Base-by-base conservation (phyloP, 2,797 vertebrate species). In the Platyrinchus mystaceus region DNA sequence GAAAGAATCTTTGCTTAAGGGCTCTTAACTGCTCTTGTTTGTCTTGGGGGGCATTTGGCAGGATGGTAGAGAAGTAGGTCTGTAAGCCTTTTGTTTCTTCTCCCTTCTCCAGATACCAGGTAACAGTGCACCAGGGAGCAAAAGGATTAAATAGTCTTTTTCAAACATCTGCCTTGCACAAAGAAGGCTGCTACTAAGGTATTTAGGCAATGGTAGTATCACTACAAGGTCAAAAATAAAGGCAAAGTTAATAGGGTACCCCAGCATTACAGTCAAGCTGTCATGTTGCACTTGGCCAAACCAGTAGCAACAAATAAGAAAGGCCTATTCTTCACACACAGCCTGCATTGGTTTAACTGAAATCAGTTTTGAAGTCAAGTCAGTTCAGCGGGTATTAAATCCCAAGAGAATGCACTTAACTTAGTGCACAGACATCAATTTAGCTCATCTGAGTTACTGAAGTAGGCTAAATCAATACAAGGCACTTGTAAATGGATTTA, bases 401-500 rank as follows among this genome's bases (percentile, higher is more conserved):
- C 79, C 59, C 89, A 67, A 63, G 73, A 39, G 84, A 85, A 86
- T 13, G 70, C 30, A 52, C 28, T 86, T 87, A 89, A 70, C 87
- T 80, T 69, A 80, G 84, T 43, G 74, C 82, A 88, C 76, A 93
- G 91, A 76, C 76, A 92, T 84, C 93, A 93, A 11, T 89, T 93
- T 83, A 55, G 62, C 87, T 93, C 91, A 90, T 95, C 84, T 47
- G 87, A 89, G 79, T 69, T 91, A 89, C 92, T 84, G 67, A 76
- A 94, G 83, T 60, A 86, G 91, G 83, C 67, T 76, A 73, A 82
- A 96, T 96, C 95, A 90, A 96, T 95, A 95, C 47, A 52, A 92
- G 78, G 69, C 86, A 73, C 77, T 94, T 95, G 83, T 89, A 95
- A 94, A 84, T 56, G 84, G 88, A 90, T 92, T 93, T 81, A 83